Conservation (phyloP, 2,113 vertebrate species). For the Burhinus bistriatus region DNA sequence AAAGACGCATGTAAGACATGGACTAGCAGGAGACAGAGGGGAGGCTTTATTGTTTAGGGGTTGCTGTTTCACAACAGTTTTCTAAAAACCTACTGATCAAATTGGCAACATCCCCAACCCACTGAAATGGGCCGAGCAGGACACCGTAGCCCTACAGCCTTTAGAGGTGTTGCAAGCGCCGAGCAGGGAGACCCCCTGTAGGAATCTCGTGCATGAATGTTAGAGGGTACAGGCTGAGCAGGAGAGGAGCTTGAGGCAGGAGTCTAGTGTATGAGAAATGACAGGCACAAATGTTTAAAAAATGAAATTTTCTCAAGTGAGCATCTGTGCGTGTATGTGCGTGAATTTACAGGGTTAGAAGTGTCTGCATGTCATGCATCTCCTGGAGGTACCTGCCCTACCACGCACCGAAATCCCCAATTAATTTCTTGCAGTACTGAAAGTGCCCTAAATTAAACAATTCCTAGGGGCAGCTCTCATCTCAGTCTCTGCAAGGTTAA, state of each 20-base stretch:
- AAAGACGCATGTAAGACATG: background rate
- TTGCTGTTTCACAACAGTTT: background rate
- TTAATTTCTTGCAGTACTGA: background rate
- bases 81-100: background rate
- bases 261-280: background rate
- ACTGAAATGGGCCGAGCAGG: background rate
- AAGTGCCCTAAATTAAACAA: background rate
- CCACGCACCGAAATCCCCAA: background rate
- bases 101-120: background rate
- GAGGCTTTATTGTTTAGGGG: background rate
- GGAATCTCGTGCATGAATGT: background rate
- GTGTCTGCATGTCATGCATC: background rate
- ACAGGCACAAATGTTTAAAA: background rate
- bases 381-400: background rate
- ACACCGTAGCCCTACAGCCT: background rate
- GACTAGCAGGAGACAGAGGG: background rate
- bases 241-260: background rate
- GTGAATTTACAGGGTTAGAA: rapidly evolving
- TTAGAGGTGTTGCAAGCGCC: background rate
- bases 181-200: background rate
- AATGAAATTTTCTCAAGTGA: background rate
- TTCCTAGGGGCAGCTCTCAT: background rate
- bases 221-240: background rate
- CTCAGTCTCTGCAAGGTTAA: background rate
- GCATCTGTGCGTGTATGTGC: background rate